A percentile compares a stretch with the other conserved stretches of the same genome.
These are phyloP conservation scores for Pentamera pediparva DNA, from an alignment of 53 echinoderm and acorn worm species.

Conservation along the genomic window DNA sequence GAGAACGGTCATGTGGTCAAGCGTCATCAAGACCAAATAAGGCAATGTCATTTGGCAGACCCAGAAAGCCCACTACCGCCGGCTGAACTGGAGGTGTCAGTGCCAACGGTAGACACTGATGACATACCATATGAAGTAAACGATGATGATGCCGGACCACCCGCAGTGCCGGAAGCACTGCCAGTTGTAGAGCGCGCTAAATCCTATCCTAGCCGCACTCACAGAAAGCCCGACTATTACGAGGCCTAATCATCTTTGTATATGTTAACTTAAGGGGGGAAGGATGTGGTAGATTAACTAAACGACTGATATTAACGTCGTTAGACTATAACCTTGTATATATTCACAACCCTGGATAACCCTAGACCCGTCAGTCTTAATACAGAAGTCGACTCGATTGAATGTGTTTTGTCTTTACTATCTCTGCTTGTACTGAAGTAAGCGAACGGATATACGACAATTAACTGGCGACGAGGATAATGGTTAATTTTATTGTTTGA, in stretches of 20 bases:
- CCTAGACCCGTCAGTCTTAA: too few relatives aligned
- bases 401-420: too few relatives aligned
- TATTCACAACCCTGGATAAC: too few relatives aligned
- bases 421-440: neutral
- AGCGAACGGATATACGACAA: too few relatives aligned
- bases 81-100: neutral
- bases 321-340: too few relatives aligned
- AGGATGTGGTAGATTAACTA: neutral
- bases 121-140: neutral
- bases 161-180: neutral
- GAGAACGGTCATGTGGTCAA: neutral
- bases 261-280: neutral
- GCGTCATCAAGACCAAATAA: neutral
- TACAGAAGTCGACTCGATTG: too few relatives aligned
- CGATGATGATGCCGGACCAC: neutral
- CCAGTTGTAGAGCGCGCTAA: neutral
- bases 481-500: too few relatives aligned
- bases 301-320: too few relatives aligned
- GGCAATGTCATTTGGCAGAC: neutral
- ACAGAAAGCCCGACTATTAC: neutral
- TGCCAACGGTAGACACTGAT: neutral
- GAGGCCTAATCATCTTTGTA: neutral
- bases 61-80: neutral
- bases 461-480: conserved; percentile 36
- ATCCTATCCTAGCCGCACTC: neutral